These are phyloP conservation scores for Drosophila athabasca DNA, from an alignment of 1,140 invertebrate species.

Conservation along the genomic window DNA sequence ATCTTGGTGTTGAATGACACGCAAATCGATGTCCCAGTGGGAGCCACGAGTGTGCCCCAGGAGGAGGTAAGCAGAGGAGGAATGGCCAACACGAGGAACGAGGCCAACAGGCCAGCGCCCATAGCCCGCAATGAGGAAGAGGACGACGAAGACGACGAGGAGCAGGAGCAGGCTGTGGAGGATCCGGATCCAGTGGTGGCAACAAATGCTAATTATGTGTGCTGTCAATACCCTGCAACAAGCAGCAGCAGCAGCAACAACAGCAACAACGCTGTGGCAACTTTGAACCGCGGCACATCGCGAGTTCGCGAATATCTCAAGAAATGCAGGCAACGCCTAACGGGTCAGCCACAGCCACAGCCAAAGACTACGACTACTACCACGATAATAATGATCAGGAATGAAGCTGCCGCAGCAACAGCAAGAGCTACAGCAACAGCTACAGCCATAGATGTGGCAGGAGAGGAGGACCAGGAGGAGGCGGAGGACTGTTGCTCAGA, in stretches of 20 bases:
- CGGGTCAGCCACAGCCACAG: slow-evolving; percentile 53
- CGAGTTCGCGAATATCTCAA: slow-evolving; percentile 85
- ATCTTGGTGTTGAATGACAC: slow-evolving; percentile 81
- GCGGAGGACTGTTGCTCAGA: neutral
- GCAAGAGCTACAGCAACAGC: slow-evolving; percentile 12
- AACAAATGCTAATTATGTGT: slow-evolving; percentile 74
- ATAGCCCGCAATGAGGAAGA: slow-evolving; percentile 73
- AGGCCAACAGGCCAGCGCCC: slow-evolving; percentile 62
- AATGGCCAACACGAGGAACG: slow-evolving; percentile 53
- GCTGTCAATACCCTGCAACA: slow-evolving; percentile 68
- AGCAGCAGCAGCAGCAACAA: slow-evolving; percentile 20
- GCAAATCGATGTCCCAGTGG: slow-evolving; percentile 67
- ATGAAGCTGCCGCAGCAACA: slow-evolving; percentile 37
- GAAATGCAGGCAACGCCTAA: slow-evolving; percentile 84
- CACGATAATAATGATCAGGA: slow-evolving; percentile 66
- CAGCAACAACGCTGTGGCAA: slow-evolving; percentile 5
- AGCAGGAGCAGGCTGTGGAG: slow-evolving; percentile 12
- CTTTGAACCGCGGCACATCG: slow-evolving; percentile 83
- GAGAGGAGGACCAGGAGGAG: slow-evolving; percentile 12
- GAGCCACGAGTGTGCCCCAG: slow-evolving; percentile 16
- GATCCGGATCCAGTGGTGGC: slow-evolving; percentile 32
- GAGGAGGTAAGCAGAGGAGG: slow-evolving; percentile 28
- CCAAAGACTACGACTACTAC: slow-evolving; percentile 38
- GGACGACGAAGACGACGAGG: slow-evolving; percentile 37
- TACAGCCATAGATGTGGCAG: slow-evolving; percentile 19